Base-by-base conservation (phyloP, 2,797 vertebrate species). In the Artibeus lituratus region DNA sequence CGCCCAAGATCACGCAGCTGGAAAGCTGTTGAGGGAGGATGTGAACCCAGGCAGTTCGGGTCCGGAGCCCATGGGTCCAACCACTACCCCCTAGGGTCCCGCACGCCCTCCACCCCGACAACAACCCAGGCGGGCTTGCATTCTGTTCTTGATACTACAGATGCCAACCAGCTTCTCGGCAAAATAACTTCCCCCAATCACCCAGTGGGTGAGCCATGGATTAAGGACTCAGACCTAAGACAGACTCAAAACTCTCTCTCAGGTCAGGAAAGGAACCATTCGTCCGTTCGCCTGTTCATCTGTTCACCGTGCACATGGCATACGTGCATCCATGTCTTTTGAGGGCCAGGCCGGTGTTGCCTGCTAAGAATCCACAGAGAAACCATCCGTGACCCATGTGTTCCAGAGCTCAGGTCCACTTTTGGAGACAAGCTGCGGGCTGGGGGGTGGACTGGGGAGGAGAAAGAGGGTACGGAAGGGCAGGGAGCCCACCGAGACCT, bases 111-210 rank as follows among this genome's bases (percentile, higher is more conserved):
- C 32, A 74, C 32, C 21, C 22, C 10, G 18, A 91, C 32, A 57
- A 35, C n/a, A 21, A 12, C 10, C 21, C 82, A 90, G 62, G 57
- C 14, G 51, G 44, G 29, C 53, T 65, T 24, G 22, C 70, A 44
- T 80, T 59, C 55, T 94, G 24, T 65, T 87, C 42, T 80, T 82
- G 32, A 47, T 72, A 72, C 83, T 89, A 62, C 15, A 94, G 15
- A 78, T 19, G 57, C 35, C 87, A 92, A 35, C 10, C 55, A 59
- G 19, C 9, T 91, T 67, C 29, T 93, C 62, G 73, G 73, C 89
- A 74, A 92, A 94, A 57, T 53, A 85, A 91, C 14, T 19, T 82
- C 77, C 5, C 62, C 26, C 85, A 93, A 59, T 80, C 70, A 67
- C 14, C 76, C 65, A 57, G 39, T 22, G 53, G 59, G 12, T 59